Evolutionary conservation across 2,113 vertebrate genomes (phyloP), one percentile per base, ranked within the genome.

Genomic region (Charadrius vociferus): DNA sequence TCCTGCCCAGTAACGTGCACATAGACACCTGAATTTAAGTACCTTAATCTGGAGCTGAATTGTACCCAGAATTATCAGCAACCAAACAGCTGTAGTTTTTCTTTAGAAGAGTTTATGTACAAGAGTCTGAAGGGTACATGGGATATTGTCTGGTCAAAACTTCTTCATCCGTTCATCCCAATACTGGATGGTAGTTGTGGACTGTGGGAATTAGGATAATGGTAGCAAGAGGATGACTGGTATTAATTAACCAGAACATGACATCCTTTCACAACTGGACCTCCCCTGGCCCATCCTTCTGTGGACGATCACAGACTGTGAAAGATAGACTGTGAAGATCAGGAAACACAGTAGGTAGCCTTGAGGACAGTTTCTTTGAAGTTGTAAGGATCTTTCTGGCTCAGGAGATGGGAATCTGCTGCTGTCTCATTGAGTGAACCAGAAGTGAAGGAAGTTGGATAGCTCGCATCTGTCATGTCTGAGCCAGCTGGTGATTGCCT

Each of bases 401-500:
- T 85, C 30, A 50, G 73, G 70, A 86, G 81, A 65, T 32, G 58
- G 32, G 62, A 97, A 70, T 90, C 58, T 93, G 74, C 71, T 85
- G 61, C 81, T 82, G 49, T 82, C 73, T 91, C 32, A 18, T 13
- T 82, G 81, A 94, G 68, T 0, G 2, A 95, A 71, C 34, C 81
- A 85, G 52, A 80, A 87, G 62, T 77, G 84, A 90, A 82, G 66
- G 62, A 68, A 85, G 84, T 70, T 92, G 62, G 84, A 80, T 63
- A 71, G 70, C 81, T 94, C 52, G 34, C 66, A 88, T 91, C 71
- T 78, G 27, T 93, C 36, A 6, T 61, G 90, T 85, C 74, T 70
- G 86, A 93, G 91, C 70, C 96, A 95, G 93, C 62, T 96, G 86
- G 81, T 95, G 93, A 59, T 74, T 65, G 78, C 74, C 58, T 92